A percentile compares a stretch with the other conserved stretches of the same genome.
Conservation (phyloP, 2,888 invertebrate species). For the Notodonta ziczac region DNA sequence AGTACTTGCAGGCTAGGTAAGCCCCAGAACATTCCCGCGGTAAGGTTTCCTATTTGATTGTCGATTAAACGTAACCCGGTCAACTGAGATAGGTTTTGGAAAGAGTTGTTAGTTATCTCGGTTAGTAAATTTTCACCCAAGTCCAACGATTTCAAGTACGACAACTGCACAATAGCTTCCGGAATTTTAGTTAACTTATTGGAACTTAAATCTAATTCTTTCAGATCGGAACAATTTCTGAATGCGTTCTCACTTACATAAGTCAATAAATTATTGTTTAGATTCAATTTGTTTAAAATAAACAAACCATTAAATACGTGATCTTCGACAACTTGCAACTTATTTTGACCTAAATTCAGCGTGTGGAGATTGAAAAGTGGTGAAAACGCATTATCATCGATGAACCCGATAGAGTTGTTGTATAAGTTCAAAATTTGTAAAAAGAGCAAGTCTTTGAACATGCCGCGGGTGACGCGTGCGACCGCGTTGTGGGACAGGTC, state of each 20-base stretch:
- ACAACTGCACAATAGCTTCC: constrained; percentile 92
- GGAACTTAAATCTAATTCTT: constrained; percentile 94
- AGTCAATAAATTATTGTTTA: constrained; percentile 92
- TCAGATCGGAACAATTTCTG: constrained; percentile 93
- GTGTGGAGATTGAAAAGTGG: constrained; percentile 95
- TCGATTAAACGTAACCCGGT: constrained; percentile 95
- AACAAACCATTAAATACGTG: constrained; percentile 93
- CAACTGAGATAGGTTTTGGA: constrained; percentile 93
- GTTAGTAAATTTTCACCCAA: constrained; percentile 96
- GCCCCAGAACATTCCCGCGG: constrained; percentile 94
- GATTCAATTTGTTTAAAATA: constrained; percentile 91
- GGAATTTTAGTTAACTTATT: constrained; percentile 93
- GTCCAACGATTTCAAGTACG: constrained; percentile 94
- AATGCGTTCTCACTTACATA: constrained; percentile 92
- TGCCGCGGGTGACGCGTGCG: constrained; percentile 90
- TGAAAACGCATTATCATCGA: constrained; percentile 94
- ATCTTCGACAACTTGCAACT: constrained; percentile 90
- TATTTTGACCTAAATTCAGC: constrained; percentile 94
- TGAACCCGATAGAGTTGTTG: constrained; percentile 93
- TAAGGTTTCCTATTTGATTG: constrained; percentile 94
- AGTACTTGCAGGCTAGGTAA: constrained; percentile 92
- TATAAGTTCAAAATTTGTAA: constrained; percentile 93
- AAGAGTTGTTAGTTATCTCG: constrained; percentile 92
- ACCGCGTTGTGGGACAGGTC: constrained; percentile 94
- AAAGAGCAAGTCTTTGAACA: constrained; percentile 94